Percentiles rank a stretch among this genome's conserved stretches.
These are phyloP conservation scores for Nymphalis io DNA, from an alignment of 1,140 invertebrate species.

Conservation along the genomic window DNA sequence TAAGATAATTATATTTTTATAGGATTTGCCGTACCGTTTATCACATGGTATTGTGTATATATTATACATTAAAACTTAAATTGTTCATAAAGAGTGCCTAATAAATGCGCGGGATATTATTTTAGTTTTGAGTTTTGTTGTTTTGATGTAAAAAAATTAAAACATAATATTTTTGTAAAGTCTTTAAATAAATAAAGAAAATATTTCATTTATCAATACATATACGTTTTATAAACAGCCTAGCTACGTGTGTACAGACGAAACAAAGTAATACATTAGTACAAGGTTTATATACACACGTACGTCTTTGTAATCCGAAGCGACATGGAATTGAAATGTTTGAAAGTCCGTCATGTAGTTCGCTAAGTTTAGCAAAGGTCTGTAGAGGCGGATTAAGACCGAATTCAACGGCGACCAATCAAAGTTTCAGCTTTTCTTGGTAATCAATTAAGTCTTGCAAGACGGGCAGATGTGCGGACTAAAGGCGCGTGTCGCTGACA, in stretches of 20 bases:
- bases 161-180: too few relatives aligned
- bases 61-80: too few relatives aligned
- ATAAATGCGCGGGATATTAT: too few relatives aligned
- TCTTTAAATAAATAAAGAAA: too few relatives aligned
- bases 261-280: background rate
- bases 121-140: too few relatives aligned
- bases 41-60: too few relatives aligned
- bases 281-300: background rate
- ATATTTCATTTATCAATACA: background rate
- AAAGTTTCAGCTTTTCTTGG: slow-evolving; percentile 62
- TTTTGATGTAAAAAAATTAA: too few relatives aligned
- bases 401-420: slow-evolving; percentile 58
- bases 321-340: slow-evolving; percentile 12
- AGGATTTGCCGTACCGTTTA: too few relatives aligned
- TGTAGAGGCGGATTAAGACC: slow-evolving; percentile 43
- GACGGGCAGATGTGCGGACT: slow-evolving; percentile 49
- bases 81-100: too few relatives aligned
- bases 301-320: background rate
- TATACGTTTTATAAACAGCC: background rate
- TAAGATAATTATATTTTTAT: too few relatives aligned
- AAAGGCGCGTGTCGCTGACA: slow-evolving; percentile 16
- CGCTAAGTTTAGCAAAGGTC: slow-evolving; percentile 34
- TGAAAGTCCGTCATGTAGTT: slow-evolving; percentile 28
- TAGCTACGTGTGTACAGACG: too few relatives aligned
- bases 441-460: slow-evolving; percentile 65